Evolutionary conservation across 2,888 invertebrate species (phyloP), one percentile per base, ranked within the genome.

Genomic region (Orthosia gothica): DNA sequence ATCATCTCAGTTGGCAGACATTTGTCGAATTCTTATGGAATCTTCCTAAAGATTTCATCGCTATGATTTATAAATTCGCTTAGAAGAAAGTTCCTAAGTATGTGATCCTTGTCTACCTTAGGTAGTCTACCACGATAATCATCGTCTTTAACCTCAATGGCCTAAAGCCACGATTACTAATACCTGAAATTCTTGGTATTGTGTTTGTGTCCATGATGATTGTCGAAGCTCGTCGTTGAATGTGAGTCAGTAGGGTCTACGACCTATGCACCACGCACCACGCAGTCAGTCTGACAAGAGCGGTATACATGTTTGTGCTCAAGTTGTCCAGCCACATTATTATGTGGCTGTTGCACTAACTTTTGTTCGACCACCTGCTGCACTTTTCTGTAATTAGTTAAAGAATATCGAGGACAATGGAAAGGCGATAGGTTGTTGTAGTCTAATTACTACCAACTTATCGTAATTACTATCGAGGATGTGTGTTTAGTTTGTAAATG

Each of bases 171-270:
- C 13, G 26, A 50, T 82, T 55, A 67, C 15, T 61, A 59, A 68
- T 84, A 72, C 50, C 54, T 70, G 23, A 68, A 73, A 85, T 82
- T 82, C 73, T 70, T 64, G 32, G 57, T 75, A 75, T 74, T 76
- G 26, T 71, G 45, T 26, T 74, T 76, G 40, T 71, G 26, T 26
- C 54, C 67, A 62, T 57, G 70, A 85, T 82, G 58, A 57, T 77
- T 82, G 73, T 85, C 59, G 86, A 82, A 77, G 82, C 62, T 52
- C 47, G 59, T 26, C 80, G 77, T 81, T 77, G 79, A 72, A 82
- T 81, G 88, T 87, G 87, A 87, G 62, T 87, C 85, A 82, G 80
- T 75, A 63, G 49, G 88, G 87, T 87, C 74, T 79, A 78, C 79
- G 87, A 87, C 87, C 88, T 83, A 87, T 86, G 84, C 76, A 78